Conservation (phyloP, 2,113 vertebrate genomes). For the Scomber japonicus region DNA sequence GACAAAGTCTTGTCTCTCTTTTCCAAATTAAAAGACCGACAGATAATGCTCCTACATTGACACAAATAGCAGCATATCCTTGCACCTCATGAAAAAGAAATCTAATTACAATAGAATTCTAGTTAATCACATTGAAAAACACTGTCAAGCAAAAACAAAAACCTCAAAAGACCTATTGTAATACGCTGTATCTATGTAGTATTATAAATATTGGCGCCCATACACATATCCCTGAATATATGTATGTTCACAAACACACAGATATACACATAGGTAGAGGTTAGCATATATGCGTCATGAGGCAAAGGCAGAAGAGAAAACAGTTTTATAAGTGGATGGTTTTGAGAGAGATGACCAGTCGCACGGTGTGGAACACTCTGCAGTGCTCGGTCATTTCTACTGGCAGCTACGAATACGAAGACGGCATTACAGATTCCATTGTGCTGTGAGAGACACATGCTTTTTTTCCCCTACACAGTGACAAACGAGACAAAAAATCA, state of each 20-base stretch:
- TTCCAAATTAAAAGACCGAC: constrained; percentile 72
- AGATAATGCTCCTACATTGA: constrained; percentile 83
- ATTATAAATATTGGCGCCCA: constrained; percentile 73
- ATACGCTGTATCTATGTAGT: constrained; percentile 72
- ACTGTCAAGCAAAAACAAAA: constrained; percentile 75
- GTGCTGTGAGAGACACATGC: constrained; percentile 74
- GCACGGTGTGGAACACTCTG: constrained; percentile 46
- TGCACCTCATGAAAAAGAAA: constrained; percentile 77
- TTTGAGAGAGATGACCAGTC: constrained; percentile 77
- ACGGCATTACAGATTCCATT: constrained; percentile 59
- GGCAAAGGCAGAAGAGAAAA: constrained; percentile 77
- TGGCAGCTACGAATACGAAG: constrained; percentile 70
- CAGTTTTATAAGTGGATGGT: constrained; percentile 47
- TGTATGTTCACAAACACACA: constrained; percentile 76
- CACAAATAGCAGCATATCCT: constrained; percentile 89
- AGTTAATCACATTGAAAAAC: constrained; percentile 75
- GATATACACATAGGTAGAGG: constrained; percentile 71
- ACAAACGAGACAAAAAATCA: constrained; percentile 45
- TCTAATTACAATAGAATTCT: constrained; percentile 69
- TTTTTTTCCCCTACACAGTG: constrained; percentile 42
- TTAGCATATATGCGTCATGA: constrained; percentile 79
- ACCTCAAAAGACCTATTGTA: constrained; percentile 69
- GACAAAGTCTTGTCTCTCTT: constrained; percentile 74
- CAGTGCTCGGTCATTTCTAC: constrained; percentile 61
- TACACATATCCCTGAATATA: constrained; percentile 81